phyloP scores from a whole-genome alignment of 2,113 vertebrate genomes.

The Arothron firmamentum region DNA sequence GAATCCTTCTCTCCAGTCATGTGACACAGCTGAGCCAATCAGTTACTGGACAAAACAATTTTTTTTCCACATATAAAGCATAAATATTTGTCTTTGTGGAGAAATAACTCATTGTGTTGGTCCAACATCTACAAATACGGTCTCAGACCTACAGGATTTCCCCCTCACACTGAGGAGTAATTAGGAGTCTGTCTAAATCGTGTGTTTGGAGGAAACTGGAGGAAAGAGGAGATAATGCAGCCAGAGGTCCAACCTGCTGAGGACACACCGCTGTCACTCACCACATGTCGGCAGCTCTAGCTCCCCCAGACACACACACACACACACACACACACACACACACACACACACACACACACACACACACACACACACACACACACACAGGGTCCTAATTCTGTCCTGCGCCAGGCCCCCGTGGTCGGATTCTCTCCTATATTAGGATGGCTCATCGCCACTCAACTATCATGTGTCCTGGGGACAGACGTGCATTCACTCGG shows the following conservation, averaged over 20 bases:
- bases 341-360: slow-evolving; percentile 5
- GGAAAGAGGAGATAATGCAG: no score
- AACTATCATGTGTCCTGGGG: not conserved
- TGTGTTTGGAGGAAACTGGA: no score
- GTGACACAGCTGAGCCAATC: no score
- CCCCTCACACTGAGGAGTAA: no score
- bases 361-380: slow-evolving; percentile 9
- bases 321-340: slow-evolving; percentile 5
- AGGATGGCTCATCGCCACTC: not conserved
- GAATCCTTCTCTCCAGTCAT: no score
- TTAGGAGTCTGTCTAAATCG: no score
- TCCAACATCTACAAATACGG: no score
- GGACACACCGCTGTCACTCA: slow-evolving; percentile 9
- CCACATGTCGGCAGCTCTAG: slow-evolving; percentile 25
- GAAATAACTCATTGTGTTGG: no score
- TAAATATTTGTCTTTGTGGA: no score
- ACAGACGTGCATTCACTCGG: not conserved
- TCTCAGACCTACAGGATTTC: no score
- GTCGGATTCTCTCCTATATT: slow-evolving; percentile 12
- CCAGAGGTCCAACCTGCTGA: not conserved
- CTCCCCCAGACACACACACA: not conserved
- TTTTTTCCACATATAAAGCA: no score
- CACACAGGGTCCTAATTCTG: slow-evolving; percentile 4
- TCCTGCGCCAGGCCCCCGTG: slow-evolving; percentile 2
- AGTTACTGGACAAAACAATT: no score